phyloP scores from a whole-genome alignment of 1,140 invertebrate genomes.

The Hycleus phaleratus region DNA sequence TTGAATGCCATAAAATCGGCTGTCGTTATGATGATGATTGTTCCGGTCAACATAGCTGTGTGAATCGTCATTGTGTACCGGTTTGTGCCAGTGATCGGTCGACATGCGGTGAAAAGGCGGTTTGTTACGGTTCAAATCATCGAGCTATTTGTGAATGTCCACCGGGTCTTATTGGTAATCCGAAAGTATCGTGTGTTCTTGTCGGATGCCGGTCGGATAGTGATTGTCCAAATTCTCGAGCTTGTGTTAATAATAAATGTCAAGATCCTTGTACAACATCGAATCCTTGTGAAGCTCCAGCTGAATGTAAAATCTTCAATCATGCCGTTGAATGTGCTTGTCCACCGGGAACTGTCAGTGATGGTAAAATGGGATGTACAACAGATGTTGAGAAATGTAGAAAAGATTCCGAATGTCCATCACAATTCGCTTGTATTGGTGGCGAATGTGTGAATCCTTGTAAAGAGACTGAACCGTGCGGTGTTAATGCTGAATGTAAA shows the following conservation, averaged over 20 bases:
- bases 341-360: conserved; percentile 65
- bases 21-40: conserved; percentile 69
- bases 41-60: conserved; percentile 65
- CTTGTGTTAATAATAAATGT: conserved; percentile 74
- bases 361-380: conserved; percentile 57
- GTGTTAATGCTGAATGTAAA: conserved; percentile 69
- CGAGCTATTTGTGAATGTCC: conserved; percentile 73
- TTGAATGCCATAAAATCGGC: conserved; percentile 62
- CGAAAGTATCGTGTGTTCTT: conserved; percentile 62
- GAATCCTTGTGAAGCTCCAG: conserved; percentile 59
- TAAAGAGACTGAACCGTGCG: conserved; percentile 68
- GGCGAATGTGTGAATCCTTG: conserved; percentile 80
- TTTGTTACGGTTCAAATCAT: conserved; percentile 70
- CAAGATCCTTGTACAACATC: conserved; percentile 60
- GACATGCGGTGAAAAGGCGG: conserved; percentile 44
- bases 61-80: conserved; percentile 69
- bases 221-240: conserved; percentile 66
- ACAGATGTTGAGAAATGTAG: conserved; percentile 56
- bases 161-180: conserved; percentile 73
- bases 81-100: conserved; percentile 60
- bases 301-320: conserved; percentile 68
- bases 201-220: conserved; percentile 67
- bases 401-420: conserved; percentile 74
- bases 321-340: conserved; percentile 71
- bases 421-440: conserved; percentile 72